Percentiles rank a stretch among this genome's conserved stretches.
These are phyloP conservation scores for Amphipoea oculea DNA, from an alignment of 2,888 invertebrate species.

Conservation along the genomic window DNA sequence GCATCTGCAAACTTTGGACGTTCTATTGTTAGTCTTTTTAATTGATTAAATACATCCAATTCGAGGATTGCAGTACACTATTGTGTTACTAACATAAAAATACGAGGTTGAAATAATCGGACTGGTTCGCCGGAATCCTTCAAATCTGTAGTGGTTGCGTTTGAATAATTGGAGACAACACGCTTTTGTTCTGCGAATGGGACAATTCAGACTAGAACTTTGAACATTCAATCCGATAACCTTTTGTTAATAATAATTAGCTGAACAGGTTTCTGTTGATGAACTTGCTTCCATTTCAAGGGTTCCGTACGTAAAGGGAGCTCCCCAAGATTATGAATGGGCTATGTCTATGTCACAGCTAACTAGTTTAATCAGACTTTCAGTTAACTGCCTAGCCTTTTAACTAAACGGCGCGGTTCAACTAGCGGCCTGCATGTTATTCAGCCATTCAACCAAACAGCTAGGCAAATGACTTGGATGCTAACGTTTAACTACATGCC, in stretches of 20 bases:
- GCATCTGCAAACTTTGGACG: not conserved
- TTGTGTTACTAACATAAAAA: constrained; percentile 6
- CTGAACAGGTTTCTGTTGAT: not conserved
- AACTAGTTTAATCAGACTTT: too few species aligned
- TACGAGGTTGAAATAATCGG: not conserved
- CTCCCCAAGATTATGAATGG: not conserved
- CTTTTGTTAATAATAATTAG: not conserved
- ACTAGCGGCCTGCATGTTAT: too few species aligned
- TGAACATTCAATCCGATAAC: not conserved
- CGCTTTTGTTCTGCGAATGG: constrained; percentile 4
- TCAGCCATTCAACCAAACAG: too few species aligned
- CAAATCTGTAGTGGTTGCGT: not conserved
- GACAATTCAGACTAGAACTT: not conserved
- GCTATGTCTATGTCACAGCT: too few species aligned
- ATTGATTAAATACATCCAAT: not conserved
- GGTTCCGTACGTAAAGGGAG: not conserved
- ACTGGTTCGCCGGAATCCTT: not conserved
- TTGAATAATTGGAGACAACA: constrained; percentile 38
- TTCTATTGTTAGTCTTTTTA: not conserved
- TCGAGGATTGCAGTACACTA: not conserved
- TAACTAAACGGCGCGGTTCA: too few species aligned
- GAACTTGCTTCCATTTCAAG: not conserved
- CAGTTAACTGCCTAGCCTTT: too few species aligned
- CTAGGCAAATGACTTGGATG: too few species aligned
- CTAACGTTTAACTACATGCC: too few species aligned